Evolutionary conservation across 2,113 vertebrate genomes (phyloP), one percentile per base, ranked within the genome.

Genomic region (Oxyruncus cristatus): DNA sequence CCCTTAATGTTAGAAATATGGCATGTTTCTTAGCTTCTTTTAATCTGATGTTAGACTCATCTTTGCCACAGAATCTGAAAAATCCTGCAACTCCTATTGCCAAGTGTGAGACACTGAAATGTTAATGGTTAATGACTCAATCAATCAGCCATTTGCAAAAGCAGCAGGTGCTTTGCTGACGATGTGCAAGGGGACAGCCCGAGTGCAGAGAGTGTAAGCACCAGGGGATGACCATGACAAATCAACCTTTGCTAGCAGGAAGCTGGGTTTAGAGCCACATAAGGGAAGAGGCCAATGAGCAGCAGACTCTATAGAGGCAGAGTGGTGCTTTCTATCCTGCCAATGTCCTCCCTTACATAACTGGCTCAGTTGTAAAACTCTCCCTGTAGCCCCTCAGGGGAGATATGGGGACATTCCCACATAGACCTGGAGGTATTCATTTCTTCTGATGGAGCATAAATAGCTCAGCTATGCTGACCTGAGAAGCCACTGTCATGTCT

Each of bases 21-120:
- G 8, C 12, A 20, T 27, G 26, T 52, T 61, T 15, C 28, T 50
- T 41, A 32, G 2, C 4, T 23, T 52, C 68, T 65, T 66, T 9
- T 53, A 83, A 46, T 12, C 3, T 1, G 1, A 3, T 33, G 6
- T 59, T 65, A 85, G n/a, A 46, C 50, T 58, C 3, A 47, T 11
- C 10, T 52, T 11, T 59, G 13, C 24, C 11, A 66, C 1, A 0
- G 6, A 71, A 47, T 30, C 2, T 42, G 7, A 27, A 42, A 71
- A 76, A 66, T 71, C 39, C 21, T 55, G 4, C 9, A 72, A 39
- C 2, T 22, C 21, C 22, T 18, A 33, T 21, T n/a, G 23, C 5
- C 9, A 73, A 56, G 4, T 50, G 61, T 41, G 39, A 41, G 24
- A 41, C 17, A 41, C 26, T 20, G 37, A 63, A 41, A 63, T 14